Conservation (phyloP, 2,113 vertebrate species). For the Pseudolaguvia tuberculata region DNA sequence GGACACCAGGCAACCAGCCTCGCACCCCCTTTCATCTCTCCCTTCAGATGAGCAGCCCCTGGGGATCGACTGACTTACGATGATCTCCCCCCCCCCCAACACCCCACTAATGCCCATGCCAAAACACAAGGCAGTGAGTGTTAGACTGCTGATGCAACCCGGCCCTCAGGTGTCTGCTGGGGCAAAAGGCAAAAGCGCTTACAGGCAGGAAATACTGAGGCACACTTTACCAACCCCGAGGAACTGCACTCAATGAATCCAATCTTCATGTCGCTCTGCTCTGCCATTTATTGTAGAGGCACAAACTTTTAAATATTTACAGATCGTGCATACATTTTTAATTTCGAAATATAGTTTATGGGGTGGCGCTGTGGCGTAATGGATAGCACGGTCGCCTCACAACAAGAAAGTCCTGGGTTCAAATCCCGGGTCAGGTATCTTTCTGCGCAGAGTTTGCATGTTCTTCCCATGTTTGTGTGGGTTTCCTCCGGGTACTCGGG, state of each 20-base stretch:
- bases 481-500: too few species aligned
- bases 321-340: too few species aligned
- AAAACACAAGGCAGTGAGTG: slow-evolving; percentile 10
- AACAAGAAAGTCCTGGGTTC: too few species aligned
- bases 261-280: too few species aligned
- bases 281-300: background rate
- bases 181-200: slow-evolving; percentile 18
- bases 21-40: slow-evolving; percentile 43
- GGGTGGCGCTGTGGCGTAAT: too few species aligned
- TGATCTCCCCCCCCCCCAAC: background rate
- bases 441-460: too few species aligned
- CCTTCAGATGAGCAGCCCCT: slow-evolving; percentile 38
- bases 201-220: background rate
- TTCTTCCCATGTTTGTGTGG: too few species aligned
- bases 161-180: slow-evolving; percentile 14
- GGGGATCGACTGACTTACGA: slow-evolving; percentile 22
- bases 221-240: background rate
- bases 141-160: slow-evolving; percentile 16
- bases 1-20: slow-evolving; percentile 54
- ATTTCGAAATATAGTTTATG: too few species aligned
- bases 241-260: background rate
- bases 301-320: background rate
- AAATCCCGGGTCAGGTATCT: too few species aligned
- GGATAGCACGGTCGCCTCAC: too few species aligned
- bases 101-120: background rate